Evolutionary conservation across 2,888 invertebrate genomes (phyloP), one percentile per base, ranked within the genome.

Genomic region (Andrena flavipes): DNA sequence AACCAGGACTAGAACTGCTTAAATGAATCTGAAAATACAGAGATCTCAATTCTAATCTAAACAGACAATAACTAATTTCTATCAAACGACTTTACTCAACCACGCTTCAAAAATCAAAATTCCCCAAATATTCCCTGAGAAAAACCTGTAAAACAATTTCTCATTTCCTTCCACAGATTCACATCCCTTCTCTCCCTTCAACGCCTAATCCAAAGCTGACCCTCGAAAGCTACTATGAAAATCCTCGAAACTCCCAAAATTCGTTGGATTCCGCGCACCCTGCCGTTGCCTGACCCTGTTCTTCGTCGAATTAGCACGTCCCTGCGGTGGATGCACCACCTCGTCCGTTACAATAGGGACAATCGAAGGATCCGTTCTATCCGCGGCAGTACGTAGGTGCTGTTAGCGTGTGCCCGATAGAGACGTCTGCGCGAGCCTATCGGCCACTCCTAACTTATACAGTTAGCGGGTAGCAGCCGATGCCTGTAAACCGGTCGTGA

Each of bases 371-470:
- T 64, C 76, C 48, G 42, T 48, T 29, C 26, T 16, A 51, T 54
- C 26, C 20, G 42, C 26, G 54, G n/a, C 77, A 8, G 20, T 42
- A 63, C 63, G 16, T 56, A 64, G 49, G 56, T 4, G 69, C 51
- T 54, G 4, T 48, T 35, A 64, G 54, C 65, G 48, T 59, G 62
- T 33, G 63, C 51, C 63, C 49, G 62, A 86, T 87, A 87, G 74
- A 87, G 80, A 82, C 76, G 80, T 87, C 75, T 63, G 64, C 73
- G 56, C 68, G n/a, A 64, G 48, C 42, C 67, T 59, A 65, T 84
- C 82, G 84, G 75, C 59, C 77, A 78, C 79, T 87, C 76, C 76
- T 84, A 76, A 84, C 60, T 80, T 79, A 71, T 86, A 83, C 82
- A 75, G 75, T 80, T 76, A 75, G 80, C 72, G 70, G 10, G 72